Conservation (phyloP, 1,140 invertebrate species). For the Drosophila carrolli region DNA sequence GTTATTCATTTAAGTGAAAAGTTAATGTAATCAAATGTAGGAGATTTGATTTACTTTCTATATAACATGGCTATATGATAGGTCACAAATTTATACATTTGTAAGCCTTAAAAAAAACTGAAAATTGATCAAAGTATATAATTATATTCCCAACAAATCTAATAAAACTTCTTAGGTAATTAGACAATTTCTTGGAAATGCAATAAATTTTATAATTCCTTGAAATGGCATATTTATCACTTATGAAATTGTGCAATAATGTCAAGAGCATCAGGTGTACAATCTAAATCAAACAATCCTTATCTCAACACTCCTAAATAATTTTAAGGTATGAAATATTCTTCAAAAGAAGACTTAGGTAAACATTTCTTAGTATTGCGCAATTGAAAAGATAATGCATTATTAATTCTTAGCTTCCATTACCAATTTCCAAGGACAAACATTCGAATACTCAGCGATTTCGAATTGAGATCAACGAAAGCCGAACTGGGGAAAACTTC, state of each 20-base stretch:
- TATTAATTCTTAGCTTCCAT: background rate
- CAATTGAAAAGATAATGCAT: background rate
- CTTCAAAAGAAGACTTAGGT: background rate
- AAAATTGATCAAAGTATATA: no score
- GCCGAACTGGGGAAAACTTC: conserved; percentile 10
- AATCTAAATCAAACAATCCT: background rate
- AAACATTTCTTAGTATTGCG: no score
- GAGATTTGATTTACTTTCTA: no score
- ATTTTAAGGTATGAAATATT: background rate
- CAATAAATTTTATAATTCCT: background rate
- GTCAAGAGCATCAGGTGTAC: background rate
- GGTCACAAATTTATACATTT: no score
- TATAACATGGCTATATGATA: no score
- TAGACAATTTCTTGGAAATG: background rate
- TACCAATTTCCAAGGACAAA: no score
- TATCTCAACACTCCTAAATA: background rate
- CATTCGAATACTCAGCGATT: conserved; percentile 4
- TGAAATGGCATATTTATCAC: background rate
- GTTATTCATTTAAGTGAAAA: background rate
- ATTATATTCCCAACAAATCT: no score
- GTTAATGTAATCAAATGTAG: no score
- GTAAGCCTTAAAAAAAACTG: no score
- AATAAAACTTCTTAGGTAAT: no score
- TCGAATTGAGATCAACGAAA: conserved; percentile 38
- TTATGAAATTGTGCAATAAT: background rate